These are phyloP conservation scores for Entosphenus tridentatus DNA, from an alignment of 2,113 vertebrate species.

Conservation along the genomic window DNA sequence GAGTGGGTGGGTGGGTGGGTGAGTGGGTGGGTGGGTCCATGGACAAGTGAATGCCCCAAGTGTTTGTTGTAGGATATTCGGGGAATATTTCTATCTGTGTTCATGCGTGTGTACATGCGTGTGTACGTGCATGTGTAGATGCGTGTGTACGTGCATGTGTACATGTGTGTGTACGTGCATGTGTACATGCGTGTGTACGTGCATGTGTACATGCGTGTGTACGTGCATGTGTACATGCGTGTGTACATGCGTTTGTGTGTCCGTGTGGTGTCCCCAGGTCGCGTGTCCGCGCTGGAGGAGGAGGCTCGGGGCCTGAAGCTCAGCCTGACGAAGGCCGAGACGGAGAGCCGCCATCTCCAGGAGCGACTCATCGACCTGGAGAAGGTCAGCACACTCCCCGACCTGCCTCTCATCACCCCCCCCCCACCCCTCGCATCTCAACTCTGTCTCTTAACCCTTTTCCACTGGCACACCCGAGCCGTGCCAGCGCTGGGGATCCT, in stretches of 20 bases:
- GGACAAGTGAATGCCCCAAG: no score
- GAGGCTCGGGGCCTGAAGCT: conserved; percentile 50
- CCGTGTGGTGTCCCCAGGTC: conserved; percentile 27
- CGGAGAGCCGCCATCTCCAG: conserved; percentile 68
- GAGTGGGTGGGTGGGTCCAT: no score
- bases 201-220: not conserved
- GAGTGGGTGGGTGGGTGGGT: no score
- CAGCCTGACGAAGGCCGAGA: conserved; percentile 42
- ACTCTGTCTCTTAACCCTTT: no score
- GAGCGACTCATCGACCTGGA: conserved; percentile 63
- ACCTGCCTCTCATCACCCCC: no score
- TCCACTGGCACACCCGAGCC: no score
- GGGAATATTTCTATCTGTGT: not conserved
- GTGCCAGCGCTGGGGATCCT: no score
- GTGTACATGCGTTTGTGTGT: not conserved
- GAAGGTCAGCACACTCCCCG: conserved; percentile 34
- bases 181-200: not conserved
- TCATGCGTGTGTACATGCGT: not conserved
- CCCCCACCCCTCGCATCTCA: no score
- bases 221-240: not conserved
- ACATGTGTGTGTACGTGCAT: not conserved
- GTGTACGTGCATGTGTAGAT: not conserved
- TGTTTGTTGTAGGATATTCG: no score
- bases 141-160: not conserved
- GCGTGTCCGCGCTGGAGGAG: conserved; percentile 56